Percentiles rank a stretch among this genome's conserved stretches.
Evolutionary conservation across 1,140 invertebrate genomes (phyloP).

Genomic region (Drosophila mayri): DNA sequence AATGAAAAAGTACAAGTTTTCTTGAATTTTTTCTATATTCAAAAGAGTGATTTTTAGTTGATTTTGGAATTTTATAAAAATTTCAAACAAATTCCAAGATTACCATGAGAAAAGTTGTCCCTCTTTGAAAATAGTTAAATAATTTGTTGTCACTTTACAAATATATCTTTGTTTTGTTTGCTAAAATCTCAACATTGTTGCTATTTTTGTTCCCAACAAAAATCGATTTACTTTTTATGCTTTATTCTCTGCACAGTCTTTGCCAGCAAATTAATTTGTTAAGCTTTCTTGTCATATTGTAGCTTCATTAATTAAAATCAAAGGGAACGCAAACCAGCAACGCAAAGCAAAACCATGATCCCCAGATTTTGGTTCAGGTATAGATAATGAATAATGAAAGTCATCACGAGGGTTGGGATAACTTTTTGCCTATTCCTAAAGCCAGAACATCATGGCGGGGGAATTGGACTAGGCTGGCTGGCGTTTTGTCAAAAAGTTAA

Average conservation of each 20-base stretch:
- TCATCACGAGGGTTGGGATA: slow-evolving; percentile 30
- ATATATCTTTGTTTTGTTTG: background rate
- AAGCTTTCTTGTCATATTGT: slow-evolving; percentile 60
- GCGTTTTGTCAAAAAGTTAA: slow-evolving; percentile 63
- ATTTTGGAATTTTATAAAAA: background rate
- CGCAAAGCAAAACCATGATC: slow-evolving; percentile 46
- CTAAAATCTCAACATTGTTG: background rate
- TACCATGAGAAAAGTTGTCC: background rate
- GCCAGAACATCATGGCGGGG: background rate
- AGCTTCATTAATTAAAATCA: slow-evolving; percentile 61
- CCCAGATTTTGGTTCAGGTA: slow-evolving; percentile 56
- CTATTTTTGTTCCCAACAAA: too few species aligned
- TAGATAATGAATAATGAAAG: slow-evolving; percentile 66
- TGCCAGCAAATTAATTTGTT: slow-evolving; percentile 60
- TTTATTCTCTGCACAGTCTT: background rate
- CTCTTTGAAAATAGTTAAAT: too few species aligned
- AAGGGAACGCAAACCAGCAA: slow-evolving; percentile 29
- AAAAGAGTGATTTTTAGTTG: background rate
- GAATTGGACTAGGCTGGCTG: slow-evolving; percentile 8
- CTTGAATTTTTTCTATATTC: slow-evolving; percentile 1
- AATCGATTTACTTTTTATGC: slow-evolving; percentile 3
- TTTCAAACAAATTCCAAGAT: background rate
- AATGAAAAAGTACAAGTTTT: slow-evolving; percentile 13
- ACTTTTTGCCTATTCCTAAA: slow-evolving; percentile 17
- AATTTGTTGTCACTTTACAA: too few species aligned